Evolutionary conservation across 2,888 invertebrate genomes (phyloP).

Genomic region (Clistopyga incitator): DNA sequence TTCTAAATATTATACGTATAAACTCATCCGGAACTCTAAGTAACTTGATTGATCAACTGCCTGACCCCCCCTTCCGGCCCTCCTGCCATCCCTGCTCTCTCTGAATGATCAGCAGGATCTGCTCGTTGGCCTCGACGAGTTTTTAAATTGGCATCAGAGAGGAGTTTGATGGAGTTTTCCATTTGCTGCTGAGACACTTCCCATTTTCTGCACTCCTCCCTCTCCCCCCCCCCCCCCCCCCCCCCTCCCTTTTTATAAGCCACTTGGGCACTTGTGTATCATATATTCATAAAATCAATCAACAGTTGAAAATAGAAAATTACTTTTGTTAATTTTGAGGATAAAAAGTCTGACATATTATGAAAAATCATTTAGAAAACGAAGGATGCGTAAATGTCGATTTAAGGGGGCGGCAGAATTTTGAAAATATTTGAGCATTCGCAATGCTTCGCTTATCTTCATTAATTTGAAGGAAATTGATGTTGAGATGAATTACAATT

Average conservation of each 20-base stretch:
- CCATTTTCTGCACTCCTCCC: conserved; percentile 5
- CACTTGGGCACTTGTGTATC: neutral
- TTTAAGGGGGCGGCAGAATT: too few species aligned
- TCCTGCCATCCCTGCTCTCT: neutral
- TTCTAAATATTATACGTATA: conserved; percentile 48
- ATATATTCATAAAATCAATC: conserved; percentile 10
- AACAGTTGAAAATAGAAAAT: neutral
- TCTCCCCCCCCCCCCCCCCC: too few species aligned
- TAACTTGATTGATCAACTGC: conserved; percentile 37
- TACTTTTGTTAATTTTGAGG: neutral
- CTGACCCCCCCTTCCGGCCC: neutral
- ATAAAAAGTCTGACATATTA: neutral
- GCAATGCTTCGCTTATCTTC: too few species aligned
- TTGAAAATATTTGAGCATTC: too few species aligned
- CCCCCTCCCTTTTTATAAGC: too few species aligned
- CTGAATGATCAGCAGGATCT: conserved; percentile 37
- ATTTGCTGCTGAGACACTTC: neutral
- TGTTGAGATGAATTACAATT: too few species aligned
- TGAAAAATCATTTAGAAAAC: neutral
- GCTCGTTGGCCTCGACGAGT: conserved; percentile 43
- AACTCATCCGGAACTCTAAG: conserved; percentile 27
- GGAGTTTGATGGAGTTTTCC: conserved; percentile 62
- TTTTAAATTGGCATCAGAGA: conserved; percentile 58
- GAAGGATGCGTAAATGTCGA: neutral
- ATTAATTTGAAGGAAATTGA: too few species aligned